These are phyloP conservation scores for Pteropus rufus DNA, from an alignment of 2,797 vertebrate species.

Conservation along the genomic window DNA sequence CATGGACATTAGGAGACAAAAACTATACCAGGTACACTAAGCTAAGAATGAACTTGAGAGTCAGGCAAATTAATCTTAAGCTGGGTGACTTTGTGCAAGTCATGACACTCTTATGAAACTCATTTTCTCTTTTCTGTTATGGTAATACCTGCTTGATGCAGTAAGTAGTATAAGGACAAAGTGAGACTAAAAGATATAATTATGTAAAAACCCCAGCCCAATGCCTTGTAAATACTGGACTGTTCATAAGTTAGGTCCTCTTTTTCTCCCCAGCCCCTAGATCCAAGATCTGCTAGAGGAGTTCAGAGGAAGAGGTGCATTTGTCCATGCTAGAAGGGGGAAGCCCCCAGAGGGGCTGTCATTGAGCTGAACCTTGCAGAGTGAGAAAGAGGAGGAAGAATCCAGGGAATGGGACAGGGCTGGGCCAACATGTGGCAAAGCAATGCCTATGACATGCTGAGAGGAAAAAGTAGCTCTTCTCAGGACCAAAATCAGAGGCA, in stretches of 20 bases:
- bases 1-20: not conserved
- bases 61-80: not conserved
- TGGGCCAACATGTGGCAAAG: not conserved
- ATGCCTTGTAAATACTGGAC: not conserved
- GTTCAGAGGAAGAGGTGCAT: not conserved
- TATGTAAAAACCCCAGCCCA: not conserved
- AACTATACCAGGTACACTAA: too few species aligned
- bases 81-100: not conserved
- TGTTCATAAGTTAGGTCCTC: not conserved
- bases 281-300: not conserved
- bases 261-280: not conserved
- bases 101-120: not conserved
- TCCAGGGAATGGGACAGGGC: not conserved
- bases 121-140: not conserved
- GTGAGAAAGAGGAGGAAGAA: not conserved
- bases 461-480: not conserved
- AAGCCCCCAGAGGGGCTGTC: not conserved
- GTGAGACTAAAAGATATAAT: not conserved
- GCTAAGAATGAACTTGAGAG: not conserved
- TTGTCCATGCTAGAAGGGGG: not conserved
- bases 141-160: not conserved
- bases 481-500: not conserved
- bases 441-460: fast-evolving
- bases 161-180: not conserved
- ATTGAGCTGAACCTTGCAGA: not conserved